Base-by-base conservation (phyloP, 2,113 vertebrate genomes). In the Tretioscincus oriximinensis region DNA sequence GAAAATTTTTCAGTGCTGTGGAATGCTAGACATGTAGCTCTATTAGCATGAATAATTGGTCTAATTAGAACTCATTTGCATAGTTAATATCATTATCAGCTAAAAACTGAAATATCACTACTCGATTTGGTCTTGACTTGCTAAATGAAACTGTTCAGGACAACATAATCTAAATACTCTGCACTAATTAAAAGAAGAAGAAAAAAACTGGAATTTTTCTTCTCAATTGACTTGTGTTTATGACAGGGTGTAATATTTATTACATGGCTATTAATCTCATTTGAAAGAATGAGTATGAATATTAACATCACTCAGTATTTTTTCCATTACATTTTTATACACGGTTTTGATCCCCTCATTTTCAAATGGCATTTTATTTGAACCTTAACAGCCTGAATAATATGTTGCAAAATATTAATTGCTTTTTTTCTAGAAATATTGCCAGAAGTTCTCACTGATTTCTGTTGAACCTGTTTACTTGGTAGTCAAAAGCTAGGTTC, bases 261-360 rank as follows among this genome's bases (percentile, higher is more conserved):
- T 84, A 16, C 26, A 22, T 71, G 12, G 4, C 31, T 35, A 82
- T 3, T 76, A 75, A 81, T 29, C 35, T 82, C 77, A 35, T 41
- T 80, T 63, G 24, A 79, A 88, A 84, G 80, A 89, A 84, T 87
- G 9, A 73, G 47, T 10, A 35, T 65, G 7, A 67, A 35, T 60
- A 83, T 9, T 35, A 69, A 85, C 61, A 85, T 69, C 78, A 54
- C 83, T 87, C 20, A 8, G 9, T 26, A 80, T 76, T 20, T 68
- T 83, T 73, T 84, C 54, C 76, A 28, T 18, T 73, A 2, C 20
- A 41, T 12, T 49, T 58, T 51, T 77, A 35, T 75, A 49, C 61
- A 6, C 1, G 24, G 31, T 84, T 83, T 5, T 64, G 66, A 76
- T 80, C 7, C 64, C 11, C 1, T 80, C 65, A 86, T 81, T 88